Evolutionary conservation across 2,797 vertebrate species (phyloP).

Genomic region (Neosalanx taihuensis): DNA sequence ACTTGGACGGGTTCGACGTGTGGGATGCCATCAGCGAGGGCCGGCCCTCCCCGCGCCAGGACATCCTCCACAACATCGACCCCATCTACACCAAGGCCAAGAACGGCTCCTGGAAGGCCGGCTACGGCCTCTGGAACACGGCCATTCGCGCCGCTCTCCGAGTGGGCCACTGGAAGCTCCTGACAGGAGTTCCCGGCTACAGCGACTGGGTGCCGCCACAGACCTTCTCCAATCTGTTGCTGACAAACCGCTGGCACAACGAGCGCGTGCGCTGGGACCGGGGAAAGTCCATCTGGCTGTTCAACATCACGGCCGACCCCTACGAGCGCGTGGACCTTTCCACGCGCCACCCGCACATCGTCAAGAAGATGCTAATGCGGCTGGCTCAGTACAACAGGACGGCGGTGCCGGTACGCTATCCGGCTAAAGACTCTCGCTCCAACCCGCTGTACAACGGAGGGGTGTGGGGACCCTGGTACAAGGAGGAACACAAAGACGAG

Average conservation of each 20-base stretch:
- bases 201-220: constrained; percentile 97
- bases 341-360: constrained; percentile 79
- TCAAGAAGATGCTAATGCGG: constrained; percentile 85
- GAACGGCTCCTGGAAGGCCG: constrained; percentile 91
- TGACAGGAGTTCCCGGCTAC: constrained; percentile 91
- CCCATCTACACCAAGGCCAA: constrained; percentile 91
- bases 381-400: constrained; percentile 90
- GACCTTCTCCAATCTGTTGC: constrained; percentile 85
- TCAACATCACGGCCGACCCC: constrained; percentile 94
- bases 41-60: constrained; percentile 85
- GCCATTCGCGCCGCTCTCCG: constrained; percentile 90
- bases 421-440: constrained; percentile 89
- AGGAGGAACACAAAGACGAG: constrained; percentile 80
- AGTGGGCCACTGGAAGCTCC: constrained; percentile 92
- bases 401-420: constrained; percentile 90
- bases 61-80: constrained; percentile 97
- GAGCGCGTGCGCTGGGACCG: constrained; percentile 83
- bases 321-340: constrained; percentile 94
- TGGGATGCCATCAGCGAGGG: constrained; percentile 98
- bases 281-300: constrained; percentile 93
- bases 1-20: constrained; percentile 90
- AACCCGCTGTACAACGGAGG: constrained; percentile 94
- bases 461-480: constrained; percentile 96
- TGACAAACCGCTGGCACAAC: constrained; percentile 86
- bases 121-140: constrained; percentile 94